A percentile compares a stretch with the other conserved stretches of the same genome.
Evolutionary conservation across 2,888 invertebrate genomes (phyloP).

Genomic region (Cosmorhoe ocellata): DNA sequence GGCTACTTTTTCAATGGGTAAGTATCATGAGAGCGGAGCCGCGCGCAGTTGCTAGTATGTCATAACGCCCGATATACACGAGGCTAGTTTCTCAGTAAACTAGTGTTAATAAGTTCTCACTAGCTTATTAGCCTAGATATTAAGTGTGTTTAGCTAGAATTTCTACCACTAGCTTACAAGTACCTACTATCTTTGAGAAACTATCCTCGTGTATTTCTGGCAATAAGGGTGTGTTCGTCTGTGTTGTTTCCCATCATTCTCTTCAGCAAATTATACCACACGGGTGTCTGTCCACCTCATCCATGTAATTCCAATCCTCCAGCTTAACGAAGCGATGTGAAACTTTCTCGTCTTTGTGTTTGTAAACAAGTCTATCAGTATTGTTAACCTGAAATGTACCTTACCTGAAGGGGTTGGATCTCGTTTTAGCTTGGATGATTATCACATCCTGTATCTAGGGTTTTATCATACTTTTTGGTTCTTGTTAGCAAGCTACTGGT

Average conservation of each 20-base stretch:
- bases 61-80: too few relatives aligned
- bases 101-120: too few relatives aligned
- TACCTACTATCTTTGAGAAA: too few relatives aligned
- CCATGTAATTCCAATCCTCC: slow-evolving; percentile 64
- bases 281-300: slow-evolving; percentile 29
- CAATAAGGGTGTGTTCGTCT: too few relatives aligned
- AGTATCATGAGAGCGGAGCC: too few relatives aligned
- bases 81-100: too few relatives aligned
- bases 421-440: slow-evolving; percentile 34
- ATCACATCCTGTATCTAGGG: slow-evolving; percentile 48
- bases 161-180: too few relatives aligned
- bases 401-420: slow-evolving; percentile 36
- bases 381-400: slow-evolving; percentile 39
- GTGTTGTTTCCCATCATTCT: not conserved
- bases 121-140: too few relatives aligned
- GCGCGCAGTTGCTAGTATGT: too few relatives aligned
- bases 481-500: slow-evolving; percentile 52
- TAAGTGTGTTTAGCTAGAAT: too few relatives aligned
- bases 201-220: too few relatives aligned
- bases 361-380: slow-evolving; percentile 54
- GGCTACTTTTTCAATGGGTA: too few relatives aligned
- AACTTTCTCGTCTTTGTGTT: slow-evolving; percentile 65
- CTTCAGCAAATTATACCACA: slow-evolving; percentile 2
- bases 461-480: slow-evolving; percentile 54
- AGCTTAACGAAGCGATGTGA: slow-evolving; percentile 68